Base-by-base conservation (phyloP, 23 tunicate species). In the Halocynthia roretzi region DNA sequence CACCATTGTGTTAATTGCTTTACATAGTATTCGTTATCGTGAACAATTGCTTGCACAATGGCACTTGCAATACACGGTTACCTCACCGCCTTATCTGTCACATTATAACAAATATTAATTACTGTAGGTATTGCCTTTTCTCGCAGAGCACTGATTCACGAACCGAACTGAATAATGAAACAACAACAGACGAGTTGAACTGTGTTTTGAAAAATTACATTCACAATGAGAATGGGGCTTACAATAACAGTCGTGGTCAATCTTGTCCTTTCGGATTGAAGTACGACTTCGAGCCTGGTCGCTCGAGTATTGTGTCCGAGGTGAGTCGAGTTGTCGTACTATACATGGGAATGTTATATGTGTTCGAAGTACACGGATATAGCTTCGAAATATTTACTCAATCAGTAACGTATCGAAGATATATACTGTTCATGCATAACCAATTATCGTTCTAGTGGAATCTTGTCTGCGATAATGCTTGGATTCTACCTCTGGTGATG, bases 281-380 rank as follows among this genome's bases (percentile, higher is more conserved):
- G 44, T 81, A 71, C 58, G 77, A 56, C 19, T 53, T 81, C 18
- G 85, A 81, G 50, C 61, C 67, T 15, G 85, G 78, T 7, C 53
- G 85, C 14, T 71, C 78, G 8, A 81, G 77, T 10, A 70, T 81
- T 49, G 85, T 81, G 44, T 71, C 85, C 0, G 85, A 81, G 85
- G 85, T 77, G 44, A 8, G 54, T 71, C 12, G 12, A 15, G 17
- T 53, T 15, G 2, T 58, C 4, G 4, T 31, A 31, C 1, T 4
- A 31, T 31, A 4, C 44, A 31, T 31, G 44, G 44, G 4, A 15
- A 58, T 58, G 63, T 58, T 58, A 15, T 10, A 65, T 67, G 5
- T 2, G 5, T 15, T n/a, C 4, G 17, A n/a, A 15, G 64, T 60
- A 11, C 62, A 14, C 12, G 62, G 12, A 57, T 11, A 12, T 12